These are phyloP conservation scores for Trypoxylus dichotomus DNA, from an alignment of 1,140 invertebrate genomes.

Conservation along the genomic window DNA sequence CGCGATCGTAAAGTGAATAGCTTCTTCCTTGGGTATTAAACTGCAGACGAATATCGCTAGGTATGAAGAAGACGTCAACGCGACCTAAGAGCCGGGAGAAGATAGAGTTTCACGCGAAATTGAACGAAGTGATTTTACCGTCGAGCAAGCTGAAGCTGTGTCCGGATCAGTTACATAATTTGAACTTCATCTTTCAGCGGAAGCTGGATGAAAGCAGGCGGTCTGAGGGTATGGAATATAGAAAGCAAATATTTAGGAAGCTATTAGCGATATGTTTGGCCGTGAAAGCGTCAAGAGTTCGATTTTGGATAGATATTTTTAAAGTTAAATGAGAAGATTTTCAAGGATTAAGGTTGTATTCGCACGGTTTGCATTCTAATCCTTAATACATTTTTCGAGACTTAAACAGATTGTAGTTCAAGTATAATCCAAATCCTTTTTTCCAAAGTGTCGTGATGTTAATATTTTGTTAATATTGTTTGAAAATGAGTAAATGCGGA, in stretches of 20 bases:
- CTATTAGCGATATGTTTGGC: neutral
- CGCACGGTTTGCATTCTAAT: too few species aligned
- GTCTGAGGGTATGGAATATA: conserved; percentile 5
- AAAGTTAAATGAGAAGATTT: too few species aligned
- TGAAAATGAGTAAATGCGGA: too few species aligned
- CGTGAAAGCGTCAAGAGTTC: too few species aligned
- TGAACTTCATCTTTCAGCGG: conserved; percentile 50
- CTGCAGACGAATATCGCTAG: too few species aligned
- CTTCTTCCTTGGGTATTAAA: neutral
- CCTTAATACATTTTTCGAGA: too few species aligned
- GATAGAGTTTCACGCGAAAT: conserved; percentile 12
- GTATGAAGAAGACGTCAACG: neutral
- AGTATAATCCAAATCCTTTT: too few species aligned
- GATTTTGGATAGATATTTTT: too few species aligned
- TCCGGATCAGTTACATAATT: conserved; percentile 49
- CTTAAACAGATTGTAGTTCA: too few species aligned
- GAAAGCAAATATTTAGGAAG: conserved; percentile 1
- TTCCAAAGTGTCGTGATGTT: too few species aligned
- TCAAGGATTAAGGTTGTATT: too few species aligned
- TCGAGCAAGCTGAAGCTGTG: conserved; percentile 48
- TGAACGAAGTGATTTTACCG: conserved; percentile 2
- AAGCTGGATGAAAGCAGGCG: conserved; percentile 35
- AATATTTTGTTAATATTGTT: too few species aligned
- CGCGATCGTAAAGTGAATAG: neutral
- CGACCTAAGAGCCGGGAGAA: neutral